Evolutionary conservation across 2,113 vertebrate species (phyloP).

Genomic region (Hylia prasina): DNA sequence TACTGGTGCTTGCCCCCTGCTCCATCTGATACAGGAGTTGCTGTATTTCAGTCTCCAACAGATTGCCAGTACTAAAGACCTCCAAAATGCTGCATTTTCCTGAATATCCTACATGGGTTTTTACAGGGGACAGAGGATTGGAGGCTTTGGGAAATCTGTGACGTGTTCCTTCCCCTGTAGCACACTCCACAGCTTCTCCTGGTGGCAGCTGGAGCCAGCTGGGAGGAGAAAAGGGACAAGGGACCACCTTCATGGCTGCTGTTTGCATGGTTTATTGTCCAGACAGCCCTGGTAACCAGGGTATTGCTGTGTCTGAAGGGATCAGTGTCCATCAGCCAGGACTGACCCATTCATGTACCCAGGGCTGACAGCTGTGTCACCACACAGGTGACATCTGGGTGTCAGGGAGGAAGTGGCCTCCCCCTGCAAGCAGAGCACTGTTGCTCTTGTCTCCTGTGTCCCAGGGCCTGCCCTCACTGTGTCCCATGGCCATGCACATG

Average conservation of each 20-base stretch:
- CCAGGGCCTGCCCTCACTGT: neutral
- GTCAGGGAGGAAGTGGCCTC: neutral
- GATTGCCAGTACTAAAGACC: neutral
- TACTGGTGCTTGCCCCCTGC: neutral
- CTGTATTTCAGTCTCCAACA: neutral
- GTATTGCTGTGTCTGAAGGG: accelerated
- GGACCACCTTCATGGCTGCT: neutral
- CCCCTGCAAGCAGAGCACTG: accelerated
- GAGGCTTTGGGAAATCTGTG: neutral
- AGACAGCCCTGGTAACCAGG: neutral
- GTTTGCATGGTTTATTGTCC: neutral
- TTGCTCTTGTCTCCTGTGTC: accelerated
- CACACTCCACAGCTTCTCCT: neutral
- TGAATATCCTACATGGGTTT: accelerated
- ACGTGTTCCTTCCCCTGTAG: accelerated
- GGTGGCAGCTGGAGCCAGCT: neutral
- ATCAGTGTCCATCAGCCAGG: neutral
- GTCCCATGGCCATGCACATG: neutral
- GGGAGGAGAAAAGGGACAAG: neutral
- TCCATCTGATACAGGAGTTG: neutral
- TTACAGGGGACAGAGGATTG: neutral
- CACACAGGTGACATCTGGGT: neutral
- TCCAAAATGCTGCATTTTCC: neutral
- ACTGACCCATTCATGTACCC: neutral
- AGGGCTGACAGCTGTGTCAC: neutral